Percentiles rank a stretch among this genome's conserved stretches.
phyloP scores from a whole-genome alignment of 2,797 vertebrate species.

The Bradypus variegatus region DNA sequence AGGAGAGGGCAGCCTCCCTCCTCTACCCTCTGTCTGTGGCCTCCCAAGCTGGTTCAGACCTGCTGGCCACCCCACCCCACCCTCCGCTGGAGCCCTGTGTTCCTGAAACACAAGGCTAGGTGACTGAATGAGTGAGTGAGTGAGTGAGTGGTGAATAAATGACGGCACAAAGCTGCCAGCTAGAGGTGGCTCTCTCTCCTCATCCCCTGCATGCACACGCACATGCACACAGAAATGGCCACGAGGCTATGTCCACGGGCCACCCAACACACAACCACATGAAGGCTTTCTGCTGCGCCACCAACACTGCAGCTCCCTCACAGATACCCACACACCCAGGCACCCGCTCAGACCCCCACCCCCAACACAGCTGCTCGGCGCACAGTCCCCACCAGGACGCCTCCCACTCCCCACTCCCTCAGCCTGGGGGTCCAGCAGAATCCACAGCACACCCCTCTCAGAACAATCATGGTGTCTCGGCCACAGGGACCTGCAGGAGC shows the following conservation, averaged over 20 bases:
- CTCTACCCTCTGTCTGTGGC: not conserved
- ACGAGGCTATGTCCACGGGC: fast-evolving
- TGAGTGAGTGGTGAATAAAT: not conserved
- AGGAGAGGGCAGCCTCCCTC: not conserved
- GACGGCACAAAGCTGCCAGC: not conserved
- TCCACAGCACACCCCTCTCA: not conserved
- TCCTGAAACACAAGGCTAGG: not conserved
- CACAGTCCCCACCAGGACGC: fast-evolving
- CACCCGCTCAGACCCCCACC: not conserved
- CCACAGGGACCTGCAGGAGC: not conserved
- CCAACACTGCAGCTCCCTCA: not conserved
- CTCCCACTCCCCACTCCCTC: not conserved
- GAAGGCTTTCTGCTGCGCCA: fast-evolving
- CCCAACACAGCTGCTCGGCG: not conserved
- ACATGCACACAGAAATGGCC: not conserved
- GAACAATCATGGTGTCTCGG: not conserved
- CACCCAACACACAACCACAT: not conserved
- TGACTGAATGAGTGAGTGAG: too few species aligned
- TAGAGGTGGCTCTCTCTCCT: not conserved
- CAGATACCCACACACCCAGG: not conserved
- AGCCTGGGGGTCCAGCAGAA: not conserved
- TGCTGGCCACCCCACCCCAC: not conserved
- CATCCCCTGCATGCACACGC: too few species aligned
- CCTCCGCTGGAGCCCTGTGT: not conserved
- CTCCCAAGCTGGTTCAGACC: not conserved